Conservation (phyloP, 2,888 invertebrate species). For the Tetragonula carbonaria region DNA sequence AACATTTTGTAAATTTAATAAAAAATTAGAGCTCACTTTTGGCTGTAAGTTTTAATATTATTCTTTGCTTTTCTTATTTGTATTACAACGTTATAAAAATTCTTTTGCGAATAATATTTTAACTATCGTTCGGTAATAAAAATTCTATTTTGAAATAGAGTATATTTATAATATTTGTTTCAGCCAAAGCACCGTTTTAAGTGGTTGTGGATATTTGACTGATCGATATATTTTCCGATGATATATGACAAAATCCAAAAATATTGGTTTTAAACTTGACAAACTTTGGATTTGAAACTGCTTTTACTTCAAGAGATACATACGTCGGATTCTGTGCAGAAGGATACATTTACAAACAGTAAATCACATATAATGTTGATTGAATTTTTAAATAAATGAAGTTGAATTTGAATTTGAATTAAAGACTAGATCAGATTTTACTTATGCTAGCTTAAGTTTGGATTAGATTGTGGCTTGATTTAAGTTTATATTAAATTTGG, state of each 20-base stretch:
- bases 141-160: neutral
- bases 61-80: conserved; percentile 3
- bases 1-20: conserved; percentile 31
- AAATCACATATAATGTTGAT: neutral
- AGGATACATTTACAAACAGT: neutral
- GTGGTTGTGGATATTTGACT: neutral
- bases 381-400: neutral
- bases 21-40: conserved; percentile 9
- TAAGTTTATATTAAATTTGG: neutral
- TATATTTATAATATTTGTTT: neutral
- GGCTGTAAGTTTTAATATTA: conserved; percentile 38
- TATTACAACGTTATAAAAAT: neutral
- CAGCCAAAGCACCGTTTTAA: neutral
- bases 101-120: neutral
- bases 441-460: neutral
- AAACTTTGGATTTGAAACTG: neutral
- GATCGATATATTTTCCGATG: neutral
- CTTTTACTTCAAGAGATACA: neutral
- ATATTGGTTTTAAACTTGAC: neutral
- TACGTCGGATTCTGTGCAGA: too few relatives aligned
- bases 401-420: neutral
- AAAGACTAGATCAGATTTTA: neutral
- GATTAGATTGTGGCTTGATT: neutral
- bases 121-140: neutral
- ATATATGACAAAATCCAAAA: neutral